These are phyloP conservation scores for Poeciliopsis turneri DNA, from an alignment of 2,797 vertebrate species.

Conservation along the genomic window DNA sequence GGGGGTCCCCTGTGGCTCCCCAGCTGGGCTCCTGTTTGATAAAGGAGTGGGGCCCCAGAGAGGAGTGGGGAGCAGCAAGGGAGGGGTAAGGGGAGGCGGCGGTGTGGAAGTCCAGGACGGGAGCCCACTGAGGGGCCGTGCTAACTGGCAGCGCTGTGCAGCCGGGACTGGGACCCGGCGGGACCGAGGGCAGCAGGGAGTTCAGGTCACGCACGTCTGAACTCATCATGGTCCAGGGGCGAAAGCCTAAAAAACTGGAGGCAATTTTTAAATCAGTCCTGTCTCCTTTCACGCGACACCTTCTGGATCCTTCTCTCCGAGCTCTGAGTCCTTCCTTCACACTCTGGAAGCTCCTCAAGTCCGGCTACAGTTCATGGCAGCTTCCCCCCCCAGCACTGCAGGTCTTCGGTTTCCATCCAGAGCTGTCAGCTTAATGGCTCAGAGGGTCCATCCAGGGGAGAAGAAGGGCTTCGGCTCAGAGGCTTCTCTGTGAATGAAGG, in stretches of 20 bases:
- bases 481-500: slow-evolving; percentile 72
- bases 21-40: slow-evolving; percentile 98
- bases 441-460: slow-evolving; percentile 55
- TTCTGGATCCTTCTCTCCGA: slow-evolving; percentile 19
- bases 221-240: slow-evolving; percentile 81
- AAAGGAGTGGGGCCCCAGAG: slow-evolving; percentile 89
- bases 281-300: slow-evolving; percentile 12
- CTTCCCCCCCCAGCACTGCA: slow-evolving; percentile 6
- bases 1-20: slow-evolving; percentile 87
- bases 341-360: slow-evolving; percentile 54
- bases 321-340: slow-evolving; percentile 3
- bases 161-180: slow-evolving; percentile 78
- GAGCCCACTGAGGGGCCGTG: slow-evolving; percentile 92
- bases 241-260: slow-evolving; percentile 19
- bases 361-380: slow-evolving; percentile 62
- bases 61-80: slow-evolving; percentile 86
- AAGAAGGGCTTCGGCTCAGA: slow-evolving; percentile 50
- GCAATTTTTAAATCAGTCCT: slow-evolving; percentile 44
- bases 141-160: slow-evolving; percentile 89
- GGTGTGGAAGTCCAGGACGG: slow-evolving; percentile 88
- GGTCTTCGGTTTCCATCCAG: slow-evolving; percentile 21
- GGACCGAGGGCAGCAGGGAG: slow-evolving; percentile 88
- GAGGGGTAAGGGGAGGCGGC: slow-evolving; percentile 90
- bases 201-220: slow-evolving; percentile 95
- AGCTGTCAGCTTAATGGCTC: slow-evolving; percentile 3